A percentile compares a stretch with the other conserved stretches of the same genome.
Evolutionary conservation across 2,797 vertebrate species (phyloP).

Genomic region (Rhyacichthys aspro): DNA sequence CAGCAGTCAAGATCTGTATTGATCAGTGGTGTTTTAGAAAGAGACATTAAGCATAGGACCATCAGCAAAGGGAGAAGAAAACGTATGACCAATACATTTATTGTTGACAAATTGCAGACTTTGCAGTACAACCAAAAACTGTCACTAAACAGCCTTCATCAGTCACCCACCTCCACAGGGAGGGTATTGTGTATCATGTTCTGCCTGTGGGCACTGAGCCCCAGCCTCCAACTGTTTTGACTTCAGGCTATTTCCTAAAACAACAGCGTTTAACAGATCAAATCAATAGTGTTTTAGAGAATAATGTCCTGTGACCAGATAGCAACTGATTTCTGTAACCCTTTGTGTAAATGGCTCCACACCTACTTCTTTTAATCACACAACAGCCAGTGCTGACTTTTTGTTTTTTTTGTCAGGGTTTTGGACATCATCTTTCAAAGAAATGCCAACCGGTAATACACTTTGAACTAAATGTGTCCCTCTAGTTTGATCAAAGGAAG

Average conservation of each 20-base stretch:
- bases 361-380: conserved; percentile 42
- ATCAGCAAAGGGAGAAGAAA: too few relatives aligned
- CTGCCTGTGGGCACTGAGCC: background rate
- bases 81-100: too few relatives aligned
- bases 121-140: background rate
- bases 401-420: too few relatives aligned
- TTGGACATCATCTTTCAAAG: too few relatives aligned
- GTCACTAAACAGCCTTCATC: background rate
- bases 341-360: conserved; percentile 41
- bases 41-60: too few relatives aligned
- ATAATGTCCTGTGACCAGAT: conserved; percentile 21
- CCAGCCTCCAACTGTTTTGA: background rate
- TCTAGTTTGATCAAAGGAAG: conserved; percentile 20
- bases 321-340: too few relatives aligned
- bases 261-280: conserved; percentile 3
- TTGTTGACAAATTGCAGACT: too few relatives aligned
- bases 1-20: too few relatives aligned
- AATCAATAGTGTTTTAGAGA: conserved; percentile 3
- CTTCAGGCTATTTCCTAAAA: conserved; percentile 8
- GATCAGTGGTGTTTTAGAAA: too few relatives aligned
- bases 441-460: too few relatives aligned
- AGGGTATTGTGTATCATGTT: background rate
- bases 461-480: too few relatives aligned
- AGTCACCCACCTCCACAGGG: conserved; percentile 2
- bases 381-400: background rate